A percentile compares a stretch with the other conserved stretches of the same genome.
These are phyloP conservation scores for Hipparchia sbordonii DNA, from an alignment of 2,888 invertebrate genomes.

Conservation along the genomic window DNA sequence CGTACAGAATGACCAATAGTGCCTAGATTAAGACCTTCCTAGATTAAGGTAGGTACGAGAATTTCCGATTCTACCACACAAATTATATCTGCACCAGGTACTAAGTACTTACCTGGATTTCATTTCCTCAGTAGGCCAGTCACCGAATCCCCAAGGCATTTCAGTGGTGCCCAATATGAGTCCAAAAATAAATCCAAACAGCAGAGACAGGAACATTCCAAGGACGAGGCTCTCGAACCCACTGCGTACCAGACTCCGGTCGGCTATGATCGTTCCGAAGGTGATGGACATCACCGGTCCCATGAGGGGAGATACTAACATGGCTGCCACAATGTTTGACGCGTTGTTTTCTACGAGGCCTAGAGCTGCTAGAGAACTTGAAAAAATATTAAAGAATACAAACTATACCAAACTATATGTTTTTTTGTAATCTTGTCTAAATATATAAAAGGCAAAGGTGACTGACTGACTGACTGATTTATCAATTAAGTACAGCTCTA, in stretches of 20 bases:
- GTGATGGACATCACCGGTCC: constrained; percentile 95
- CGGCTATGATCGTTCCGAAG: constrained; percentile 91
- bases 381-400: not conserved
- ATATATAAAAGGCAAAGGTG: too few relatives aligned
- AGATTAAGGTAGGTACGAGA: too few relatives aligned
- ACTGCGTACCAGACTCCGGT: constrained; percentile 85
- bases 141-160: constrained; percentile 89
- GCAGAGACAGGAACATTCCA: constrained; percentile 88
- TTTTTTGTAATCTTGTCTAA: too few relatives aligned
- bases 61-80: too few relatives aligned
- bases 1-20: too few relatives aligned
- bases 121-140: constrained; percentile 92
- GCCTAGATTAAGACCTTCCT: too few relatives aligned
- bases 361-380: constrained; percentile 89
- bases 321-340: constrained; percentile 90
- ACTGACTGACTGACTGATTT: too few relatives aligned
- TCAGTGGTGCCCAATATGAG: constrained; percentile 87
- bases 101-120: constrained; percentile 83
- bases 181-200: constrained; percentile 92
- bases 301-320: constrained; percentile 90
- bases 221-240: constrained; percentile 87
- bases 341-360: constrained; percentile 93
- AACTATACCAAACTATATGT: too few relatives aligned
- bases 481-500: too few relatives aligned
- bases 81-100: too few relatives aligned